Evolutionary conservation across 2,888 invertebrate genomes (phyloP).

Genomic region (Platycheirus albimanus): DNA sequence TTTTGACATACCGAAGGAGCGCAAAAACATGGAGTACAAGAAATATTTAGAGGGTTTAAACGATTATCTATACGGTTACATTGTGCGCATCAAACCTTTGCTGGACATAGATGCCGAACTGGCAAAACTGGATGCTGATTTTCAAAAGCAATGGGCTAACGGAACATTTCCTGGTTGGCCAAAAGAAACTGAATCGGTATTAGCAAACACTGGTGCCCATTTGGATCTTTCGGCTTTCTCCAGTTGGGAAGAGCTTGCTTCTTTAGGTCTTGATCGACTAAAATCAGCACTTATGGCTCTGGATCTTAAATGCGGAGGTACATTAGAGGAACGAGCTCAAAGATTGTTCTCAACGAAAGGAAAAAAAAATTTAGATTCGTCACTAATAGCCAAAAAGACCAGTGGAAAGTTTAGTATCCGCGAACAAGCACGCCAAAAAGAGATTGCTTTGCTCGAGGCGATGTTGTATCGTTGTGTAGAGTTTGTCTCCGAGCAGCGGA

Average conservation of each 20-base stretch:
- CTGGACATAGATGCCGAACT: slow-evolving; percentile 91
- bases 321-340: slow-evolving; percentile 98
- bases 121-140: slow-evolving; percentile 90
- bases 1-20: slow-evolving; percentile 96
- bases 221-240: slow-evolving; percentile 99
- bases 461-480: slow-evolving; percentile 95
- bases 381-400: slow-evolving; percentile 92
- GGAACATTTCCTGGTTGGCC: slow-evolving; percentile 98
- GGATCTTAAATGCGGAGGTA: slow-evolving; percentile 98
- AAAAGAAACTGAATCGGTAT: slow-evolving; percentile 96
- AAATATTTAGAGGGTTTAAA: slow-evolving; percentile 92
- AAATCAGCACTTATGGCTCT: slow-evolving; percentile 98
- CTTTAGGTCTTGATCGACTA: slow-evolving; percentile 96
- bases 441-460: slow-evolving; percentile 94
- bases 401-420: slow-evolving; percentile 85
- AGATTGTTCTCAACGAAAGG: slow-evolving; percentile 98
- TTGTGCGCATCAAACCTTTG: slow-evolving; percentile 92
- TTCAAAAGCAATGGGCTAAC: slow-evolving; percentile 93
- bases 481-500: slow-evolving; percentile 91
- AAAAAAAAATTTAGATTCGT: slow-evolving; percentile 94
- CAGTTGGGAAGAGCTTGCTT: slow-evolving; percentile 98
- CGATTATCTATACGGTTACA: slow-evolving; percentile 93
- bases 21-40: slow-evolving; percentile 93
- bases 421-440: slow-evolving; percentile 90
- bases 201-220: slow-evolving; percentile 97